These are phyloP conservation scores for Hypotaenidia philippensis DNA, from an alignment of 2,797 vertebrate genomes.

Conservation along the genomic window DNA sequence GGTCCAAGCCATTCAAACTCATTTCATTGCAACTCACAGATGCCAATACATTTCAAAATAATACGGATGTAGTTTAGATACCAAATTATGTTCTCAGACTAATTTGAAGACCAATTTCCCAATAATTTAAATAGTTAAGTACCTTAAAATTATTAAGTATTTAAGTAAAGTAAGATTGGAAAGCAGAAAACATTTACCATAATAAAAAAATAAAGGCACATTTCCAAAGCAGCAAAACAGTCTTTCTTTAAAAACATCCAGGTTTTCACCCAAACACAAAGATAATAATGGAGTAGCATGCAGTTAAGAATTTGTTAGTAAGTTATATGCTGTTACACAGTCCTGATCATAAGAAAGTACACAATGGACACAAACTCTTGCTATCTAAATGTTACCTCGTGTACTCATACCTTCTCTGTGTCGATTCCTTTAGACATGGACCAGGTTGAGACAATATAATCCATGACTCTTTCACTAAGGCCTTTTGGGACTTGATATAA, in stretches of 20 bases:
- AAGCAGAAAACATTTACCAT: neutral
- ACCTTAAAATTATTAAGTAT: neutral
- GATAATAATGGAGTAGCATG: neutral
- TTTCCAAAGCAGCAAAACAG: neutral
- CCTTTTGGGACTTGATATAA: slow-evolving; percentile 98
- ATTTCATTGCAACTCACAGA: slow-evolving; percentile 11
- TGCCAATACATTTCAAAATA: slow-evolving; percentile 10
- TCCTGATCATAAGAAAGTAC: neutral
- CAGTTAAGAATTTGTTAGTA: slow-evolving; percentile 9
- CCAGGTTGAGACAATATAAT: slow-evolving; percentile 98
- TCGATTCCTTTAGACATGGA: slow-evolving; percentile 99
- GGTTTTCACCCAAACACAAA: neutral
- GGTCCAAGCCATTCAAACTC: slow-evolving; percentile 25
- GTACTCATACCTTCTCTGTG: slow-evolving; percentile 91
- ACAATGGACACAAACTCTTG: neutral
- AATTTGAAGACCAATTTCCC: slow-evolving; percentile 10
- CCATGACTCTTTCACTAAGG: slow-evolving; percentile 97
- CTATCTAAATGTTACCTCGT: slow-evolving; percentile 2
- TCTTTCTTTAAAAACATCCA: neutral
- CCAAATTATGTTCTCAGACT: neutral
- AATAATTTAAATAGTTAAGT: neutral
- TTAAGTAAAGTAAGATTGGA: neutral
- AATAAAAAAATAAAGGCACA: neutral
- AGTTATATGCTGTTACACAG: neutral
- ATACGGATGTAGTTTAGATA: neutral